phyloP scores from a whole-genome alignment of 2,797 vertebrate species.

The Cossypha heuglini region DNA sequence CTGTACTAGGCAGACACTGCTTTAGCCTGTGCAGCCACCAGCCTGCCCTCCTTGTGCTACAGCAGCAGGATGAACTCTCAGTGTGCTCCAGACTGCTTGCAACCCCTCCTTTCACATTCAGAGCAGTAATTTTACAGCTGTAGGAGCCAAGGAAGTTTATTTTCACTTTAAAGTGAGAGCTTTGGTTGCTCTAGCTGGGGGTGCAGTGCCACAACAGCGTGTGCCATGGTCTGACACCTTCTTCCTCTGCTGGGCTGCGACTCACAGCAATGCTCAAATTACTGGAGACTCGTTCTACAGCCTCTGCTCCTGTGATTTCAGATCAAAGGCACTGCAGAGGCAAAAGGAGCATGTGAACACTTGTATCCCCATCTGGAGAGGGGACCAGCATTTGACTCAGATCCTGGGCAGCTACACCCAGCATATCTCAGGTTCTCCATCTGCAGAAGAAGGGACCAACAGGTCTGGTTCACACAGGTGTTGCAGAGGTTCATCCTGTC shows the following conservation, averaged over 20 bases:
- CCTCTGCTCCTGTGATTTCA: background rate
- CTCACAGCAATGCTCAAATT: background rate
- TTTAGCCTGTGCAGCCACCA: background rate
- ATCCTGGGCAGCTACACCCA: slow-evolving; percentile 33
- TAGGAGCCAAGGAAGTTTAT: background rate
- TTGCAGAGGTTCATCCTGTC: background rate
- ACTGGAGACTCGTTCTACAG: background rate
- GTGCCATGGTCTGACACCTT: background rate
- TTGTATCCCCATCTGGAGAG: background rate
- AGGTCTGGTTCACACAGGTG: background rate
- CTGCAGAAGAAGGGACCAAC: background rate
- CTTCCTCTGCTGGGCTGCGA: background rate
- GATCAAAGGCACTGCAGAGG: slow-evolving; percentile 34
- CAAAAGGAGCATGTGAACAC: slow-evolving; percentile 29
- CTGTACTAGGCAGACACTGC: background rate
- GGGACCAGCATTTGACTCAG: slow-evolving; percentile 2
- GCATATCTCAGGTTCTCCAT: background rate
- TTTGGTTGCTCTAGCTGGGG: background rate
- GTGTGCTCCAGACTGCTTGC: background rate
- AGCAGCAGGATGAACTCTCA: background rate
- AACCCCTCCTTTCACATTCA: background rate
- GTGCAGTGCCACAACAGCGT: rapidly evolving
- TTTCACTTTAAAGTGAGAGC: background rate
- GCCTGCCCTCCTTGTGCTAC: background rate
- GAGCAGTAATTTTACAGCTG: background rate